A percentile compares a stretch with the other conserved stretches of the same genome.
Evolutionary conservation across 1,140 invertebrate species (phyloP).

Genomic region (Brachionus rubens): DNA sequence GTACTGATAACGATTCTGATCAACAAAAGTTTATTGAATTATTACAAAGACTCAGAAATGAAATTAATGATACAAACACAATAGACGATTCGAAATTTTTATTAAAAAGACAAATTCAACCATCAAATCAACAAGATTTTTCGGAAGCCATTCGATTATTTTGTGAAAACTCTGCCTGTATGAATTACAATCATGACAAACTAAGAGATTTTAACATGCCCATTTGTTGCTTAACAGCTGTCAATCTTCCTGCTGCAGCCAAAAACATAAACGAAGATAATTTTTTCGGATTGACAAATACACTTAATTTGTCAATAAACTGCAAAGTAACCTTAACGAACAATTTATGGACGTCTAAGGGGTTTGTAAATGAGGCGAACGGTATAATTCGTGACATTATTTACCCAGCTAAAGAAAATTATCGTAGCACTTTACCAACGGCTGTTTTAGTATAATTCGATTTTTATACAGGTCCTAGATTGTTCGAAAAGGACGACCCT

Average conservation of each 20-base stretch:
- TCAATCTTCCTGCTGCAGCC: not conserved
- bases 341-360: not conserved
- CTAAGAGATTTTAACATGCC: not conserved
- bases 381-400: conserved; percentile 1
- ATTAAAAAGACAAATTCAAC: not conserved
- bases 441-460: not conserved
- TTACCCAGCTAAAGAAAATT: not conserved
- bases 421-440: not conserved
- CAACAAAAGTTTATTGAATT: not conserved
- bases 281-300: conserved; percentile 6
- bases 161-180: not conserved
- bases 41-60: not conserved
- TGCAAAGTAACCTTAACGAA: not conserved
- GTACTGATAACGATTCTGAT: not conserved
- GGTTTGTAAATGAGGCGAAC: not conserved
- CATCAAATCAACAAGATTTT: too few relatives aligned
- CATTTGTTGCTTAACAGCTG: not conserved
- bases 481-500: not conserved
- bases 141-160: not conserved
- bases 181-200: not conserved
- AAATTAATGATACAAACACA: not conserved
- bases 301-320: not conserved
- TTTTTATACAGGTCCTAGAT: not conserved
- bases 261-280: not conserved
- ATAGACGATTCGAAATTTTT: not conserved